These are phyloP conservation scores for Stratiolaelaps scimitus DNA, from an alignment of 1,140 invertebrate species.

Conservation along the genomic window DNA sequence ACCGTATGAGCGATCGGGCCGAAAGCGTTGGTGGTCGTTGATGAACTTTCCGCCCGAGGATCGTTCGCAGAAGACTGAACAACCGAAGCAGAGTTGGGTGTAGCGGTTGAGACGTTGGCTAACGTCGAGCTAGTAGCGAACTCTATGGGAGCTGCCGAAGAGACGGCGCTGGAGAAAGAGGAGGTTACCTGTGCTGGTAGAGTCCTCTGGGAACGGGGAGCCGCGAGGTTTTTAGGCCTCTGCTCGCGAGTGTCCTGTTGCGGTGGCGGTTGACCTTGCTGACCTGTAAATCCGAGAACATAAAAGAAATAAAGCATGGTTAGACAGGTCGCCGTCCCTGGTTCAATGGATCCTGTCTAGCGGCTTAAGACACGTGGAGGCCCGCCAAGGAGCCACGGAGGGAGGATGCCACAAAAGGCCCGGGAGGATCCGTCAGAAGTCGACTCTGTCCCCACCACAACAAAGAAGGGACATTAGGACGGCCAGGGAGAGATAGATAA, in stretches of 20 bases:
- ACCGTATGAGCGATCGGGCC: slow-evolving; percentile 15
- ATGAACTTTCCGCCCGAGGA: neutral
- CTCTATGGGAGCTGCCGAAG: slow-evolving; percentile 9
- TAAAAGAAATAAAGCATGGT: neutral
- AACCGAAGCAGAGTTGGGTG: neutral
- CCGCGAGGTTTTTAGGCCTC: slow-evolving; percentile 28
- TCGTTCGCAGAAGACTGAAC: slow-evolving; percentile 28
- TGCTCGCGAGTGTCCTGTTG: slow-evolving; percentile 28
- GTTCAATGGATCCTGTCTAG: too few relatives aligned
- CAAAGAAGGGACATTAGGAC: too few relatives aligned
- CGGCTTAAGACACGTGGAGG: too few relatives aligned
- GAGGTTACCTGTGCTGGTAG: slow-evolving; percentile 29
- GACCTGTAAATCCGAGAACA: neutral
- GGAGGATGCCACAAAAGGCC: slow-evolving; percentile 10
- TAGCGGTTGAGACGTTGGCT: slow-evolving; percentile 1
- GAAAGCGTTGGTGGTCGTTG: slow-evolving; percentile 6
- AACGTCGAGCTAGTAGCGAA: slow-evolving; percentile 17
- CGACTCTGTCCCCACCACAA: slow-evolving; percentile 1
- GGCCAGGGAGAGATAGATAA: too few relatives aligned
- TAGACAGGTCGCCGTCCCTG: neutral
- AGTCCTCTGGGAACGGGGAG: slow-evolving; percentile 28
- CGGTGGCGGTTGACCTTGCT: slow-evolving; percentile 27
- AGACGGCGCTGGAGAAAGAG: neutral
- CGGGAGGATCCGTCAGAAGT: slow-evolving; percentile 19
- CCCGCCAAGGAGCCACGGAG: neutral